Evolutionary conservation across 2,888 invertebrate species (phyloP), one percentile per base, ranked within the genome.

Genomic region (Drosophila mulleri): DNA sequence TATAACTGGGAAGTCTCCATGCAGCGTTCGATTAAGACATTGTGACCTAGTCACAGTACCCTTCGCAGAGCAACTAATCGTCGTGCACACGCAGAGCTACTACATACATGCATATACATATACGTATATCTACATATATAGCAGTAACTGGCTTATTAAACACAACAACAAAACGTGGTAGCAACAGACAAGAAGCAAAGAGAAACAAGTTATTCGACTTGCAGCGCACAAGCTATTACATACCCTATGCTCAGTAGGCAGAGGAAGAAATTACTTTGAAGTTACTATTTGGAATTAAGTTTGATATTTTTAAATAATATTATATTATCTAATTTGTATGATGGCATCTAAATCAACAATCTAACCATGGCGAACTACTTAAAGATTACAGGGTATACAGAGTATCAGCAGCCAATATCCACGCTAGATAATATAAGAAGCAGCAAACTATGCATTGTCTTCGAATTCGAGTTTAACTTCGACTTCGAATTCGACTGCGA

Each of bases 21-120:
- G 18, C 11, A n/a, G 14, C 18, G n/a, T 39, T 54, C 52, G 20
- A 45, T 41, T 42, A 20, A 37, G 53, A 41, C 26, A 48, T 41
- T 47, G 62, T 59, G 62, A 60, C 50, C 50, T 18, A 56, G 26
- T 45, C 59, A 53, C 29, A 76, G 63, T 72, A 64, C 78, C 58
- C 67, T 63, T 52, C 48, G 39, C 39, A 39, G 39, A 39, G n/a
- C 39, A n/a, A 39, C 39, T 39, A 39, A 39, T 39, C n/a, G n/a
- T 78, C 61, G 52, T 52, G 63, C 63, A 68, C 66, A 68, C 45
- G 47, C 32, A 32, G 32, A 32, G 7, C 32, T 32, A 29, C 29
- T 1, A 29, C 29, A 29, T 26, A 26, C 26, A 26, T 5, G 6
- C 7, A 7, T 26, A 26, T 23, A 7, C 7, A 26, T 26, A 26